Evolutionary conservation across 2,113 vertebrate genomes (phyloP), one percentile per base, ranked within the genome.

Genomic region (Pedionomus torquatus): DNA sequence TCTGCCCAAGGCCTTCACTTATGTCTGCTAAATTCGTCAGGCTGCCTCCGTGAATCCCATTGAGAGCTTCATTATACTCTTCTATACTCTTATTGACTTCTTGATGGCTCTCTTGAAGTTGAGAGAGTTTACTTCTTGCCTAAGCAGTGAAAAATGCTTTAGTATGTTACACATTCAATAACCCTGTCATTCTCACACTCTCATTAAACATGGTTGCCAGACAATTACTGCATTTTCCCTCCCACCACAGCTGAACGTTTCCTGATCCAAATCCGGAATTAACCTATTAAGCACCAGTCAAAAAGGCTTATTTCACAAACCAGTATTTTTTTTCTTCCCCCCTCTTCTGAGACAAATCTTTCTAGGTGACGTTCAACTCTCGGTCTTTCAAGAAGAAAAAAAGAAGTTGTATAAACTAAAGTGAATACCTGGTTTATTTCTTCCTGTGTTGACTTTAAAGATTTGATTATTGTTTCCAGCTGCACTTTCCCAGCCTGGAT

Each of bases 381-480:
- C 7, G 25, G 54, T 26, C 33, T 25, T 65, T 80, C 41, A 66
- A 60, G 35, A 64, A 66, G 24, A 8, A 44, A 76, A 71, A 77
- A n/a, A 49, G 17, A 0, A 16, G 13, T 16, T 43, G 31, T 8
- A 70, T 11, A 13, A 70, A 44, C 23, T 13, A 39, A 21, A 16
- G 10, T 12, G 16, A 17, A 46, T 92, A 99, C 99, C 99, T 99
- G 99, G 96, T 98, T 99, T 95, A 99, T 99, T 96, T 99, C 99
- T 3, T 99, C 99, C 83, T 99, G 99, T 0, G 99, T 99, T 60
- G 99, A 99, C 89, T 99, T 99, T 68, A 99, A 96, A 39, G 99
- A 99, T 94, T 99, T 99, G 89, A 99, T 99, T 92, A 99, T 99
- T 79, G 99, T 99, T 90, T 99, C 99, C 64, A 99, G 98, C 66